Percentiles rank a stretch among this genome's conserved stretches.
Conservation (phyloP, 2,888 invertebrate genomes). For the Lepidonotus clava region DNA sequence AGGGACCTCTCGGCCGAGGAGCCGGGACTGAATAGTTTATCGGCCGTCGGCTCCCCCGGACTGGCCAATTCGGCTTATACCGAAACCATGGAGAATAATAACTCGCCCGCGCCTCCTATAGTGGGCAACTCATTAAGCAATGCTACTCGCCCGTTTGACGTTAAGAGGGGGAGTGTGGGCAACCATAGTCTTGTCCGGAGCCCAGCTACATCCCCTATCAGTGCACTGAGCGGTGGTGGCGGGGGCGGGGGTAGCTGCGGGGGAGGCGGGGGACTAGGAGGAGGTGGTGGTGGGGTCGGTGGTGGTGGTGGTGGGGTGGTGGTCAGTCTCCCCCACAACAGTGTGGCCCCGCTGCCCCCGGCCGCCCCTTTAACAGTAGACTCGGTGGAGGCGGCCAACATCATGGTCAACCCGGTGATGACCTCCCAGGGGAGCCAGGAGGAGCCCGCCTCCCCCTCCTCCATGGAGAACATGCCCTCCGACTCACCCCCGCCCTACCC, state of each 20-base stretch:
- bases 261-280: background rate
- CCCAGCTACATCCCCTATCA: constrained; percentile 11
- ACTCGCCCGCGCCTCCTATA: constrained; percentile 22
- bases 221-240: background rate
- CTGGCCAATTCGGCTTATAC: constrained; percentile 33
- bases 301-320: background rate
- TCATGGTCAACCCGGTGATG: background rate
- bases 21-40: background rate
- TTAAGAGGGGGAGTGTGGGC: constrained; percentile 8
- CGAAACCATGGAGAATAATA: constrained; percentile 33
- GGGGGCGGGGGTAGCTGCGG: background rate
- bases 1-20: background rate
- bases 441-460: background rate
- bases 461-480: constrained; percentile 44
- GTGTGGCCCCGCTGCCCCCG: background rate
- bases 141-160: constrained; percentile 32
- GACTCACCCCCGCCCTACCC: constrained; percentile 34
- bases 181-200: constrained; percentile 33
- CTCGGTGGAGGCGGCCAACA: constrained; percentile 16
- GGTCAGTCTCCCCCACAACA: background rate
- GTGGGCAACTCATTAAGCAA: constrained; percentile 9
- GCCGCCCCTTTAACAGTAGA: background rate
- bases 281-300: background rate
- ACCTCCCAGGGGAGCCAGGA: background rate
- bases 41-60: background rate